Percentiles rank a stretch among this genome's conserved stretches.
phyloP scores from a whole-genome alignment of 2,113 vertebrate species.

The Periophthalmodon schlosseri region DNA sequence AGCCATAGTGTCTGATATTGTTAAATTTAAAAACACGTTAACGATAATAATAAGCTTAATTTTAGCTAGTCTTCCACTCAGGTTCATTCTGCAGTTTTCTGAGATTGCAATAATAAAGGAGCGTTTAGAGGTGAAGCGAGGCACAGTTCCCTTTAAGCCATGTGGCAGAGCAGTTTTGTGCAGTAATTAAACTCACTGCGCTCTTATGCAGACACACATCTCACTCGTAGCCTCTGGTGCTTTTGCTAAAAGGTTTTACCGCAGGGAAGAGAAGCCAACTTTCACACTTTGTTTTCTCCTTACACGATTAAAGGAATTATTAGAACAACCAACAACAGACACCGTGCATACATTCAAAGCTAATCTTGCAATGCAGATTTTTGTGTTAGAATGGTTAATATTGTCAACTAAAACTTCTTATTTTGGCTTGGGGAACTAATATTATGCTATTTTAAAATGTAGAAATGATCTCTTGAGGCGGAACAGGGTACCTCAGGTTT shows the following conservation, averaged over 20 bases:
- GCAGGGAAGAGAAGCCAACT: constrained; percentile 53
- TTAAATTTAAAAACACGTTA: background rate
- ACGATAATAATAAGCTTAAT: background rate
- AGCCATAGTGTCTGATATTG: too few relatives aligned
- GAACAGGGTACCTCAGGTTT: too few relatives aligned
- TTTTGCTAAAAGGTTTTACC: constrained; percentile 58
- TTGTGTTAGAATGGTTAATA: background rate
- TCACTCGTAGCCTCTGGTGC: constrained; percentile 57
- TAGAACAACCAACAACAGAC: background rate
- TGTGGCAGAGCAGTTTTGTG: constrained; percentile 58
- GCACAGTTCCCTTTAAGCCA: constrained; percentile 60
- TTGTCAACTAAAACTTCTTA: background rate
- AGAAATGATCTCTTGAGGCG: background rate
- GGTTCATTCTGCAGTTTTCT: constrained; percentile 16
- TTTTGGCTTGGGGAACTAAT: background rate
- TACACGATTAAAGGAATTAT: background rate
- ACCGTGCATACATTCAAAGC: background rate
- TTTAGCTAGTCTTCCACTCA: background rate
- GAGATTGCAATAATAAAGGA: constrained; percentile 46
- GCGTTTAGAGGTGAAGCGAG: constrained; percentile 48
- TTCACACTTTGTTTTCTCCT: constrained; percentile 44
- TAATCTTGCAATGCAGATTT: background rate
- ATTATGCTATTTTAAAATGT: background rate
- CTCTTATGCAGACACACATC: constrained; percentile 62
- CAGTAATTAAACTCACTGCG: constrained; percentile 65